Base-by-base conservation (phyloP, 2,797 vertebrate genomes). In the Acanthiza pusilla region DNA sequence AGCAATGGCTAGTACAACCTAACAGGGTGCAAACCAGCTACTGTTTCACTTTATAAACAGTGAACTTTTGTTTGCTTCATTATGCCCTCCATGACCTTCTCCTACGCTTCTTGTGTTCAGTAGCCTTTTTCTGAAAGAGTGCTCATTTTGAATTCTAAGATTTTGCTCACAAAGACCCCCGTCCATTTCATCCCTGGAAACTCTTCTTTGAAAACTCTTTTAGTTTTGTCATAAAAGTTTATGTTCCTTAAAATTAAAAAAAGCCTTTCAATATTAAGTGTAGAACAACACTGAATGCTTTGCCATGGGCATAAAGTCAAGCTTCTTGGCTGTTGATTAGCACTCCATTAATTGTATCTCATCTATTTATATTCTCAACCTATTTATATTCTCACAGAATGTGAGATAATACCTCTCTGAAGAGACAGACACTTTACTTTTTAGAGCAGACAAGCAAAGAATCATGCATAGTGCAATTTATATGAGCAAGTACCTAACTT, bases 231-330 rank as follows among this genome's bases (percentile, higher is more conserved):
- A 19, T 79, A 88, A 85, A 40, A 86, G 21, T 84, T 92, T 82
- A 78, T 32, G 29, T 79, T 95, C 62, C 66, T 80, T 23, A 78
- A 85, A 90, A 93, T 51, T 70, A 94, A 89, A 93, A 84, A 2
- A 42, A 74, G 53, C 29, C 61, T 89, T 84, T 93, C 70, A 85
- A 22, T 71, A 70, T 42, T 54, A 79, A 88, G 34, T 7, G 12
- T 17, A 63, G 61, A 93, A 75, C 38, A 93, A 92, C 47, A 91
- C 34, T 13, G 32, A 83, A 45, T 58, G 54, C 23, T 92, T 79
- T 17, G 7, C 47, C 91, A 79, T 58, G 63, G 63, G 54, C 81
- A 82, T 36, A 83, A 94, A 78, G 88, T 95, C 81, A 96, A 95
- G 40, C 29, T 80, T 86, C 93, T 75, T 88, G 54, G 68, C 45